Evolutionary conservation across 2,113 vertebrate genomes (phyloP).

Genomic region (Alethe diademata): DNA sequence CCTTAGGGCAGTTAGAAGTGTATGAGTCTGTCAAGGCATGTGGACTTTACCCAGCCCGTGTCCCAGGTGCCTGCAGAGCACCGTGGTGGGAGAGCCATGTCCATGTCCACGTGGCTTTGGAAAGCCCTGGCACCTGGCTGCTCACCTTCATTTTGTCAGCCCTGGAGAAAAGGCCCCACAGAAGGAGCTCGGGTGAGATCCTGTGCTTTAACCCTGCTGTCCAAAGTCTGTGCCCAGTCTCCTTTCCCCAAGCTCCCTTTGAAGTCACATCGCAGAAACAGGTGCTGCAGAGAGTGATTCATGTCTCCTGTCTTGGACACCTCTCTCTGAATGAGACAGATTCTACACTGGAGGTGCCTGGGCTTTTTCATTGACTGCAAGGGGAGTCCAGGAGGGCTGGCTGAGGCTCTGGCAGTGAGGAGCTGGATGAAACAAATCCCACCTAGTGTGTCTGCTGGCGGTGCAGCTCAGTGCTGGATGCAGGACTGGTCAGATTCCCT

Average conservation of each 20-base stretch:
- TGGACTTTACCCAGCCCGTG: not conserved
- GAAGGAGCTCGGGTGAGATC: not conserved
- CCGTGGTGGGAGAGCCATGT: fast-evolving
- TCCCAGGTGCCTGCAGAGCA: not conserved
- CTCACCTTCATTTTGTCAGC: not conserved
- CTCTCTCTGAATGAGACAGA: not conserved
- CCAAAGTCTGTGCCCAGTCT: not conserved
- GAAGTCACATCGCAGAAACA: fast-evolving
- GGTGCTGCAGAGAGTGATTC: not conserved
- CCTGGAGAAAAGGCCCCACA: not conserved
- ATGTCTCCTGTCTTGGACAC: not conserved
- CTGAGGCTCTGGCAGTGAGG: not conserved
- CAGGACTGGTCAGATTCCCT: not conserved
- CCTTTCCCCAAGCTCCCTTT: not conserved
- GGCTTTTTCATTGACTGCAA: not conserved
- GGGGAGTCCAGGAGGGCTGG: not conserved
- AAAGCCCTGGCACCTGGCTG: not conserved
- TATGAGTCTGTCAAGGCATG: not conserved
- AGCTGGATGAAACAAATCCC: not conserved
- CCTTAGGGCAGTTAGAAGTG: not conserved
- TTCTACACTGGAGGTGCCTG: not conserved
- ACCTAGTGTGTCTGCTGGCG: not conserved
- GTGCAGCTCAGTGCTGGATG: not conserved
- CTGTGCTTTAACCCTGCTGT: not conserved
- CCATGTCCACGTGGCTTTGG: not conserved